Conservation (phyloP, 2,888 invertebrate species). For the Synanthedon tipuliformis region DNA sequence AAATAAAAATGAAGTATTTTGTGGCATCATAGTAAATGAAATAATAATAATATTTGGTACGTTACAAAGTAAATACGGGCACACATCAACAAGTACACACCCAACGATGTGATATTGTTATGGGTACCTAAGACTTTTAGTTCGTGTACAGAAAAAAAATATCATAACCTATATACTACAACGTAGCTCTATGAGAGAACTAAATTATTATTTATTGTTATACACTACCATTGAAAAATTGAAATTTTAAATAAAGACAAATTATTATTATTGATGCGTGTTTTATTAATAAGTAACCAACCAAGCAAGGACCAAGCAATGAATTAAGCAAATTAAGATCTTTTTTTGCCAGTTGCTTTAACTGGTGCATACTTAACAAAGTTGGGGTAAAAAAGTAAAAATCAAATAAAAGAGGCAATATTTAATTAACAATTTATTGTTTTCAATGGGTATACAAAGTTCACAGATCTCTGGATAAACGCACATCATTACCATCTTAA, state of each 20-base stretch:
- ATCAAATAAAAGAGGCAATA: too few species aligned
- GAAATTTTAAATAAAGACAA: constrained; percentile 63
- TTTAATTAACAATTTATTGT: constrained; percentile 57
- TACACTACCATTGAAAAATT: constrained; percentile 55
- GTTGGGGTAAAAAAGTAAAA: too few species aligned
- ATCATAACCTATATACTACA: constrained; percentile 41
- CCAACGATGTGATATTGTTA: constrained; percentile 64
- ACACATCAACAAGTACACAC: constrained; percentile 49
- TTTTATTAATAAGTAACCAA: not conserved
- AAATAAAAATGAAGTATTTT: not conserved
- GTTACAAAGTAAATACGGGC: constrained; percentile 45
- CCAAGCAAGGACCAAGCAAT: too few species aligned
- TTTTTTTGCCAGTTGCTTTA: too few species aligned
- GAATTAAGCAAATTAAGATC: too few species aligned
- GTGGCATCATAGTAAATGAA: not conserved
- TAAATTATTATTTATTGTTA: constrained; percentile 63
- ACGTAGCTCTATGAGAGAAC: constrained; percentile 43
- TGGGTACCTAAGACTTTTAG: constrained; percentile 56
- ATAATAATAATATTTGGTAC: not conserved
- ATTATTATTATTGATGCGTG: not conserved
- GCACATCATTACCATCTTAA: constrained; percentile 24
- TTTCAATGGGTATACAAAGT: constrained; percentile 46
- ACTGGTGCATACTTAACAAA: too few species aligned
- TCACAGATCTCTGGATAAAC: constrained; percentile 43
- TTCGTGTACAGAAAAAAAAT: constrained; percentile 50